Conservation (phyloP, 2,113 vertebrate genomes). For the Glaucomys volans region DNA sequence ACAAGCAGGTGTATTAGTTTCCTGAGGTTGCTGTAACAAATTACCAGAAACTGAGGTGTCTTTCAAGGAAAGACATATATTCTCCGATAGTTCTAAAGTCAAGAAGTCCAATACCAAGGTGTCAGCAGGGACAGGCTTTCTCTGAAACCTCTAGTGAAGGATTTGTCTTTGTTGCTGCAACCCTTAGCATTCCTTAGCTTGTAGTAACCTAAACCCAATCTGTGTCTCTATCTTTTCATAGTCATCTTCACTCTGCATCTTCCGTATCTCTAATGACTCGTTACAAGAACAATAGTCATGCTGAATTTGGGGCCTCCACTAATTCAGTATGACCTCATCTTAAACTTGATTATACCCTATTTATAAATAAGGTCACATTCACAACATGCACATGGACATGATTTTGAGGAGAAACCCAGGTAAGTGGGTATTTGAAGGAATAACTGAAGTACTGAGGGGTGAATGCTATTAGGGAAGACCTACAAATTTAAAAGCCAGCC, state of each 20-base stretch:
- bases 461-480: not conserved
- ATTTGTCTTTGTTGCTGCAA: not conserved
- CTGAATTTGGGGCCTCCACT: not conserved
- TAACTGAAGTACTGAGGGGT: not conserved
- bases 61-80: not conserved
- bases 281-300: not conserved
- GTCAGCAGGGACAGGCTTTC: not conserved
- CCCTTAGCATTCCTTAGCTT: not conserved
- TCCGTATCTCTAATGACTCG: not conserved
- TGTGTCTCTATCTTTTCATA: not conserved
- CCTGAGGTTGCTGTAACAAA: not conserved
- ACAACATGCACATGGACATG: not conserved
- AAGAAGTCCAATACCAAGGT: not conserved
- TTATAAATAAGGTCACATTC: conserved; percentile 1
- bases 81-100: not conserved
- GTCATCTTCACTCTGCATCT: not conserved
- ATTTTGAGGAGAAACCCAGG: not conserved
- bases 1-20: not conserved
- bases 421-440: not conserved
- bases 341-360: not conserved
- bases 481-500: not conserved
- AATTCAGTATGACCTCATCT: not conserved
- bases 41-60: not conserved
- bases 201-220: too few relatives aligned
- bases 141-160: not conserved